phyloP scores from a whole-genome alignment of 2,113 vertebrate species.

The Ammospiza nelsoni region DNA sequence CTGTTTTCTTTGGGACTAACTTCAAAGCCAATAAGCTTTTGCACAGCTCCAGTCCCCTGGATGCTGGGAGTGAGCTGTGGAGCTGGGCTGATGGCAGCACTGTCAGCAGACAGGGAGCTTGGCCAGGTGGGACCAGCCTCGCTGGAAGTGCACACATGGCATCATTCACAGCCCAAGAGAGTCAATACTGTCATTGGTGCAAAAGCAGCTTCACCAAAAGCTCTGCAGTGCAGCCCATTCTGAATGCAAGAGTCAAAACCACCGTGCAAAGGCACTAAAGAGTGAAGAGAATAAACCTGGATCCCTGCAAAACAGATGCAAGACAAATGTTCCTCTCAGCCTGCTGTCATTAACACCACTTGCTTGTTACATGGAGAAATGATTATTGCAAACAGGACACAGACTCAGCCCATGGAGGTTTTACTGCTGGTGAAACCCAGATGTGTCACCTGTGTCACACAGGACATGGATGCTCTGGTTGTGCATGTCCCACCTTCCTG shows the following conservation, averaged over 20 bases:
- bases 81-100: background rate
- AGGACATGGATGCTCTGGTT: rapidly evolving
- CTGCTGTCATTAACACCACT: background rate
- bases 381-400: background rate
- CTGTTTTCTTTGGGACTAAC: background rate
- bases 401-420: background rate
- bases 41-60: background rate
- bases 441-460: background rate
- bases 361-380: background rate
- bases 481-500: rapidly evolving
- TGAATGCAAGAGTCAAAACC: background rate
- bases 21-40: background rate
- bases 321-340: background rate
- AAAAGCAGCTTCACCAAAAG: background rate
- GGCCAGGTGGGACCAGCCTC: background rate
- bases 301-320: background rate
- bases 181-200: rapidly evolving
- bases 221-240: background rate
- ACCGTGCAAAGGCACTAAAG: background rate
- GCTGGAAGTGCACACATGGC: background rate
- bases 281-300: background rate
- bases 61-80: rapidly evolving
- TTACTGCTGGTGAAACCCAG: background rate
- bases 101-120: background rate
- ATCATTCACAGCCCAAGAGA: background rate